Evolutionary conservation across 2,113 vertebrate genomes (phyloP).

Genomic region (Trochalopteron elliotii): DNA sequence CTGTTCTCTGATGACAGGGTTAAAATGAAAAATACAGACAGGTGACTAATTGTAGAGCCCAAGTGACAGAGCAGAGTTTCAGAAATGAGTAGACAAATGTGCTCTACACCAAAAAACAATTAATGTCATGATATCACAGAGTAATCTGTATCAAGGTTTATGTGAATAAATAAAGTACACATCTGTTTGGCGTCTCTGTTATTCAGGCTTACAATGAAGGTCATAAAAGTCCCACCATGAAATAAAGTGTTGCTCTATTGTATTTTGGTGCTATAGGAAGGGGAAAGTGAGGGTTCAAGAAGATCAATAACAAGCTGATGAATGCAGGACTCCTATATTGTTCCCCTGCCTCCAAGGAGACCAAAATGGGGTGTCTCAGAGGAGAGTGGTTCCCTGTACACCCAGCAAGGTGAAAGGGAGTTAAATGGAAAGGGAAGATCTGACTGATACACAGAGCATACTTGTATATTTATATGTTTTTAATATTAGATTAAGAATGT

Average conservation of each 20-base stretch:
- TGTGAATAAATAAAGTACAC: not conserved
- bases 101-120: not conserved
- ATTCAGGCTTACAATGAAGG: not conserved
- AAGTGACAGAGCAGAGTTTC: not conserved
- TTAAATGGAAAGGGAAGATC: not conserved
- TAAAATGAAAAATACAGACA: not conserved
- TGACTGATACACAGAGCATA: rapidly evolving
- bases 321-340: not conserved
- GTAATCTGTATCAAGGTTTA: not conserved
- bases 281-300: not conserved
- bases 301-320: not conserved
- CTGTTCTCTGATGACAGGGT: not conserved
- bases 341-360: not conserved
- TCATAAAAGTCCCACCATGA: not conserved
- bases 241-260: not conserved
- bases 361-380: not conserved
- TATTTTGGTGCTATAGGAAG: not conserved
- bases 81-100: not conserved
- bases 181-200: not conserved
- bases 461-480: not conserved
- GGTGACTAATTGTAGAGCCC: not conserved
- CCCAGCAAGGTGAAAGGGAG: not conserved
- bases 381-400: not conserved
- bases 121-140: not conserved
- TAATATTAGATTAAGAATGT: not conserved